phyloP scores from a whole-genome alignment of 2,888 invertebrate genomes.

The Fissipunctia ypsillon region DNA sequence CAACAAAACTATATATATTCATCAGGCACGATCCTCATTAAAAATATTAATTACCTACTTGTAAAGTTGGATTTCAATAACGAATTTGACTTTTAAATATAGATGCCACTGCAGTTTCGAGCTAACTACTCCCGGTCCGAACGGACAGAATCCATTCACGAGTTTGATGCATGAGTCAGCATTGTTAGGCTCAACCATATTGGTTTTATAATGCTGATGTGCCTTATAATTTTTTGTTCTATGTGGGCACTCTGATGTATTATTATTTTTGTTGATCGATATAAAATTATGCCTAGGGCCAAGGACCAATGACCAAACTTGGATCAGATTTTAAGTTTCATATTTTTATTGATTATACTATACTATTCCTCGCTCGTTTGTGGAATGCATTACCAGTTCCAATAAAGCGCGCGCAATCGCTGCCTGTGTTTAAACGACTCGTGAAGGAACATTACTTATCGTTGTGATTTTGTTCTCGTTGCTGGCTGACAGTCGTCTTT shows the following conservation, averaged over 20 bases:
- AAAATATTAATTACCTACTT: conserved; percentile 33
- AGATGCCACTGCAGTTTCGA: conserved; percentile 20
- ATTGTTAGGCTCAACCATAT: conserved; percentile 12
- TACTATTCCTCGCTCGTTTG: too few relatives aligned
- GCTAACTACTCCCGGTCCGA: conserved; percentile 8
- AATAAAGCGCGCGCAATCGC: too few relatives aligned
- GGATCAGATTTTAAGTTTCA: background rate
- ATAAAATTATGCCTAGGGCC: background rate
- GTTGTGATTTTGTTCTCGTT: too few relatives aligned
- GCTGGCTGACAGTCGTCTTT: too few relatives aligned
- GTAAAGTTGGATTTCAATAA: conserved; percentile 32
- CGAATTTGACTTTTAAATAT: conserved; percentile 44
- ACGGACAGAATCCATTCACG: conserved; percentile 50
- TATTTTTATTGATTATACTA: background rate
- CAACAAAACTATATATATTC: background rate
- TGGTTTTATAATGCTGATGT: conserved; percentile 26
- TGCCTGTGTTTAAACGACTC: too few relatives aligned
- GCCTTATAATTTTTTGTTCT: conserved; percentile 35
- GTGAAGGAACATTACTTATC: too few relatives aligned
- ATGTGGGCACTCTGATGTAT: background rate
- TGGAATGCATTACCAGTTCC: too few relatives aligned
- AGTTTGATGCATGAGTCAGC: conserved; percentile 46
- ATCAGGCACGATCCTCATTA: conserved; percentile 33
- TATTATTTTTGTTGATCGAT: conserved; percentile 29
- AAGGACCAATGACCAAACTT: background rate